Conservation (phyloP, 2,797 vertebrate genomes). For the Hirundo rustica region DNA sequence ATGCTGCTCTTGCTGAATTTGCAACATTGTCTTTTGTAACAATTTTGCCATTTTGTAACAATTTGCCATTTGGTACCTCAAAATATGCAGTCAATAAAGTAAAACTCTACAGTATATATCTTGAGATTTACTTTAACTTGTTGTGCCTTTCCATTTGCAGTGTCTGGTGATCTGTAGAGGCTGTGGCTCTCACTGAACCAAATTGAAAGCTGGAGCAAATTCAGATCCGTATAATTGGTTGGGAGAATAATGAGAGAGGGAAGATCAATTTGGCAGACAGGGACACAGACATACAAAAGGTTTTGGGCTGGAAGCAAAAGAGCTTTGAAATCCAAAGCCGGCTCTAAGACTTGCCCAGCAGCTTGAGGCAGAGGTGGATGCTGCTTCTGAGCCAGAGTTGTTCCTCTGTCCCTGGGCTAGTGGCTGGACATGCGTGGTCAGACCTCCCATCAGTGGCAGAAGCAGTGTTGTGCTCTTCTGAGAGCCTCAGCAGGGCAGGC, state of each 20-base stretch:
- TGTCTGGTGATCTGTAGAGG: neutral
- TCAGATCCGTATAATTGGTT: neutral
- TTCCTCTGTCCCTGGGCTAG: neutral
- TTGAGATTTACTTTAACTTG: neutral
- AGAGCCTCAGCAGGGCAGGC: neutral
- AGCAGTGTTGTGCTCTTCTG: neutral
- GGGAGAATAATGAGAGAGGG: neutral
- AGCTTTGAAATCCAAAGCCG: neutral
- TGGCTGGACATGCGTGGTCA: rapidly evolving
- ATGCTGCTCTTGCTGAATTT: neutral
- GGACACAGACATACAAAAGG: neutral
- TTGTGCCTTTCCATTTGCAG: neutral
- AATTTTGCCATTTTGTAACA: neutral
- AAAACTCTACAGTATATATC: neutral
- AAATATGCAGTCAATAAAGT: neutral
- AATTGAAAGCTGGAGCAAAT: neutral
- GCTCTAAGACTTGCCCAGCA: neutral
- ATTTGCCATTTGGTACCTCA: neutral
- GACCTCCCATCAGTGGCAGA: neutral
- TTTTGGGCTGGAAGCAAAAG: neutral
- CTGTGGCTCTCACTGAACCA: neutral
- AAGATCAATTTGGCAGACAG: neutral
- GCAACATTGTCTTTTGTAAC: neutral
- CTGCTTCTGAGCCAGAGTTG: neutral
- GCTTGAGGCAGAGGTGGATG: neutral